These are phyloP conservation scores for Epizoanthus ramosus DNA, from an alignment of 92 coral and sea anemone genomes.

Conservation along the genomic window DNA sequence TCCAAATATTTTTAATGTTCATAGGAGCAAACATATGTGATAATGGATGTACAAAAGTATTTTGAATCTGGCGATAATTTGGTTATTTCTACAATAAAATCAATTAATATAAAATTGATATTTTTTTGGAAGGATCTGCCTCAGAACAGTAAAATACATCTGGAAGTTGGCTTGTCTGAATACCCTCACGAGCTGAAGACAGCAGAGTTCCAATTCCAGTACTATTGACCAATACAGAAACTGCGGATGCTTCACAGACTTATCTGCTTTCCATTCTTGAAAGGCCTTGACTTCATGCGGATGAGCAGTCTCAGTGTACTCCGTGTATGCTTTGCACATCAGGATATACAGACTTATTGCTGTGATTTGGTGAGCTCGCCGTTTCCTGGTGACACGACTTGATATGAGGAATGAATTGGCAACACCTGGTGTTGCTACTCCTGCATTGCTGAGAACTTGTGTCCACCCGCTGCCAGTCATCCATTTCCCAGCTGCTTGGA, in stretches of 20 bases:
- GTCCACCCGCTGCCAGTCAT: slow-evolving; percentile 26
- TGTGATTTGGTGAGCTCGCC: slow-evolving; percentile 35
- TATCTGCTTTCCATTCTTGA: slow-evolving; percentile 46
- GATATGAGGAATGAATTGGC: slow-evolving; percentile 24
- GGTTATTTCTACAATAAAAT: no score
- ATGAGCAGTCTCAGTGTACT: not conserved
- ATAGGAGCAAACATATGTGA: no score
- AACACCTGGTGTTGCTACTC: slow-evolving; percentile 31
- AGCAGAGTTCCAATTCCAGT: slow-evolving; percentile 41
- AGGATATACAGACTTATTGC: slow-evolving; percentile 20
- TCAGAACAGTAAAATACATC: slow-evolving; percentile 41
- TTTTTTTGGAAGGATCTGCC: slow-evolving; percentile 62
- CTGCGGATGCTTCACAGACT: slow-evolving; percentile 44
- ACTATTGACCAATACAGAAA: slow-evolving; percentile 49
- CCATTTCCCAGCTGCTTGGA: slow-evolving; percentile 27
- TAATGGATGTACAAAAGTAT: no score
- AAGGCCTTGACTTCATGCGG: not conserved
- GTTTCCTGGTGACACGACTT: slow-evolving; percentile 6
- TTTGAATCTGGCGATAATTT: no score
- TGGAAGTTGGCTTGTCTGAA: slow-evolving; percentile 45
- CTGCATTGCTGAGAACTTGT: not conserved
- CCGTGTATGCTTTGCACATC: slow-evolving; percentile 14
- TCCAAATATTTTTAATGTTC: no score
- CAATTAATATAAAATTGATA: no score
- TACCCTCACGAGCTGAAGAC: slow-evolving; percentile 47